A percentile compares a stretch with the other conserved stretches of the same genome.
Conservation (phyloP, 1,140 invertebrate genomes). For the Pseudomyrmex dendroicus region DNA sequence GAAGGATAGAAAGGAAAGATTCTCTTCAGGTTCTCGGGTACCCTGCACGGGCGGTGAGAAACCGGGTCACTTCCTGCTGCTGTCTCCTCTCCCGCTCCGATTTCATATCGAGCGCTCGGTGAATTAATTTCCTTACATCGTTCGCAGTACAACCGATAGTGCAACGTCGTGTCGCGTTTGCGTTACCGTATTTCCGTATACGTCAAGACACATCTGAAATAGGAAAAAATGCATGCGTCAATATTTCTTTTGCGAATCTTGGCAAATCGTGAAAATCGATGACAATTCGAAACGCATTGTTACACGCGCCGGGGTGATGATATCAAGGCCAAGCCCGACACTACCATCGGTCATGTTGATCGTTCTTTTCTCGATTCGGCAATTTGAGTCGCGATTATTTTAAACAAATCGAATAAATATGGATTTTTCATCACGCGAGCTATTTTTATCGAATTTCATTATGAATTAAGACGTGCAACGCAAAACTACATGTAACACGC, state of each 20-base stretch:
- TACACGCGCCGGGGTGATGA: background rate
- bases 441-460: constrained; percentile 7
- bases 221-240: constrained; percentile 45
- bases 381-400: constrained; percentile 8
- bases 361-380: constrained; percentile 29
- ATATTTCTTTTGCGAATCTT: constrained; percentile 36
- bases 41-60: constrained; percentile 50
- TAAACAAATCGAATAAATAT: constrained; percentile 6
- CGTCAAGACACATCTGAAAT: background rate
- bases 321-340: constrained; percentile 64
- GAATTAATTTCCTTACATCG: constrained; percentile 70
- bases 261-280: background rate
- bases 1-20: background rate
- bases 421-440: background rate
- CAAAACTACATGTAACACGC: background rate
- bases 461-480: background rate
- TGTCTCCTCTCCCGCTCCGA: constrained; percentile 60
- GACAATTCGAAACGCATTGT: constrained; percentile 54
- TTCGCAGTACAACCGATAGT: constrained; percentile 46
- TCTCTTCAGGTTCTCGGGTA: constrained; percentile 27
- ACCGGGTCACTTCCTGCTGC: constrained; percentile 72
- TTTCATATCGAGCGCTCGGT: constrained; percentile 62
- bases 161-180: constrained; percentile 35
- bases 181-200: constrained; percentile 73
- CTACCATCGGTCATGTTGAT: background rate